phyloP scores from a whole-genome alignment of 2,113 vertebrate genomes.

The Anthoscopus minutus region DNA sequence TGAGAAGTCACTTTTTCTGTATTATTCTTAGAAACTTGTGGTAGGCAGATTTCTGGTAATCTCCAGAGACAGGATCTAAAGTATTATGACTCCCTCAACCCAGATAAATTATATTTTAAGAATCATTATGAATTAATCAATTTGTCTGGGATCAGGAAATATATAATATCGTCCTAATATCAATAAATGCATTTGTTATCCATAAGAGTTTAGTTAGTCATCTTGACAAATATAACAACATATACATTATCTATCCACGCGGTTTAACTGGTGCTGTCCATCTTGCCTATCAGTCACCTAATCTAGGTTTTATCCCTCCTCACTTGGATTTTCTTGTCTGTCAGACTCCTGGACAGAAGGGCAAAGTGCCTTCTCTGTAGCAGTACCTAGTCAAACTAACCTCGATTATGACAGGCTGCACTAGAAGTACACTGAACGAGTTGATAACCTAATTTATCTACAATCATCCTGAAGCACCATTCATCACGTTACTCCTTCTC shows the following conservation, averaged over 20 bases:
- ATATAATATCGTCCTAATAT: neutral
- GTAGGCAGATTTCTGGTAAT: neutral
- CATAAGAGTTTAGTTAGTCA: neutral
- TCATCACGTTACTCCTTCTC: neutral
- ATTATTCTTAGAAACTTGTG: neutral
- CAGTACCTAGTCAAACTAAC: neutral
- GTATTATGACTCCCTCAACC: neutral
- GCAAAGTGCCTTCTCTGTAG: neutral
- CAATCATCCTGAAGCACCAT: neutral
- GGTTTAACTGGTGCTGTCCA: neutral
- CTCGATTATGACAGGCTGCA: neutral
- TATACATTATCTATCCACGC: neutral
- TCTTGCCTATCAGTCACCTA: neutral
- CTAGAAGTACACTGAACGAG: neutral
- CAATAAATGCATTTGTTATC: neutral
- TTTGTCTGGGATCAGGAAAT: neutral
- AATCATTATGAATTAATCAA: neutral
- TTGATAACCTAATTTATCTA: neutral
- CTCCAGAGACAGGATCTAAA: neutral
- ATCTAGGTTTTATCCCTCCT: neutral
- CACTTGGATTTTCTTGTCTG: neutral
- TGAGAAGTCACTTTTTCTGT: neutral
- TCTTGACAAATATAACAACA: neutral
- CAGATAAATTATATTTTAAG: neutral
- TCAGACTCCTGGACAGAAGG: neutral